Base-by-base conservation (phyloP, 1,140 invertebrate species). In the Doryteuthis pealeii region DNA sequence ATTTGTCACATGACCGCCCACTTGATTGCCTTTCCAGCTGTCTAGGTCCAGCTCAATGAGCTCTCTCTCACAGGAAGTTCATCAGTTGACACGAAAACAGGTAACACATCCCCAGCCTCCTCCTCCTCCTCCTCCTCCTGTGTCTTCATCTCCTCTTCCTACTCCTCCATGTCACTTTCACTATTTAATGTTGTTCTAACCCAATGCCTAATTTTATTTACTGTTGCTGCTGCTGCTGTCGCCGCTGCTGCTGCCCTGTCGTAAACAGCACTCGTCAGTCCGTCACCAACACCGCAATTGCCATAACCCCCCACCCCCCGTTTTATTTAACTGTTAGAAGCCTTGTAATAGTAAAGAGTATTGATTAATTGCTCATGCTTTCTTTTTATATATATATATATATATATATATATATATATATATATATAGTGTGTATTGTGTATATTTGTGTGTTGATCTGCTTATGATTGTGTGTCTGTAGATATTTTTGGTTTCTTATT, bases 31-130 rank as follows among this genome's bases (percentile, higher is more conserved):
- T 22, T 79, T 80, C 58, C 80, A 82, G 79, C 74, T 80, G 67
- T 83, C 81, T 67, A 72, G 81, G 22, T 80, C 80, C 49, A 83
- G 81, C 70, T 83, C 81, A 54, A 43, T 77, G 67, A 81, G 81
- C 73, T 83, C 81, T 35, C 69, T 83, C 18, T 79, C 80, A 1
- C 77, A 72, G 69, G 80, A 83, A 72, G 78, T 83, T 26, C 79
- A 81, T 28, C 76, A 77, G 26, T 74, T 80, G 43, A 79, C 76
- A 22, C 54, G 18, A 8, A 62, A 62, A 18, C 72, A 83, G 78
- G 80, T 83, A 81, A 80, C 43, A 10, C 14, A 49, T 31, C 28
- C 15, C 22, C n/a, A n/a, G 15, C 33, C 26, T 72, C 28, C 22
- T 45, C 18, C 14, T 49, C 26, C 30, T 28, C 30, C 26, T 30